Evolutionary conservation across 92 coral and sea anemone species (phyloP).

Genomic region (Heliopora coerulea): DNA sequence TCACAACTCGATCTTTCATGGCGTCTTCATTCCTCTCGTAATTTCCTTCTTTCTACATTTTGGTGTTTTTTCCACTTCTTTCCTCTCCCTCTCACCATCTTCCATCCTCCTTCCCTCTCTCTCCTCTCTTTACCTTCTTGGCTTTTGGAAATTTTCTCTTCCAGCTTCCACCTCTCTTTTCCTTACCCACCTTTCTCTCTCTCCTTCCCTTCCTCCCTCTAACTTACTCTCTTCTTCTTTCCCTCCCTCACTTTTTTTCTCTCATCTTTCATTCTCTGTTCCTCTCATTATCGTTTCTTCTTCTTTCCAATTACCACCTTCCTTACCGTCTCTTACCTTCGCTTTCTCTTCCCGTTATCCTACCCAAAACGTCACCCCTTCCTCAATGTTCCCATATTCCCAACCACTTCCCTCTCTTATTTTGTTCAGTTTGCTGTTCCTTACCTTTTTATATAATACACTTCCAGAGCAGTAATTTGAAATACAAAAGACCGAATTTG

Average conservation of each 20-base stretch:
- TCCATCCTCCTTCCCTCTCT: not conserved
- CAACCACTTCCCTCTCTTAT: not conserved
- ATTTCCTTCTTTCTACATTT: too few species aligned
- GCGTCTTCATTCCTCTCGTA: too few species aligned
- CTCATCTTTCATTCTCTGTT: too few species aligned
- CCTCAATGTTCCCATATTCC: too few species aligned
- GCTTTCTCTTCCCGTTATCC: not conserved
- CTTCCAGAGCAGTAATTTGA: conserved; percentile 79
- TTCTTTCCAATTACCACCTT: too few species aligned
- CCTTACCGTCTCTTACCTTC: too few species aligned
- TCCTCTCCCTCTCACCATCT: not conserved
- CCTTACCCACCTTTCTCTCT: not conserved
- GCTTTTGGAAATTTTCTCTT: too few species aligned
- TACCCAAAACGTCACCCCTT: not conserved
- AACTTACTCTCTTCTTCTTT: not conserved
- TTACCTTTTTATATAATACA: conserved; percentile 86
- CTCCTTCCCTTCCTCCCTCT: not conserved
- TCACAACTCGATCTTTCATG: too few species aligned
- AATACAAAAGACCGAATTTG: conserved; percentile 76
- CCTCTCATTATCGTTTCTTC: too few species aligned
- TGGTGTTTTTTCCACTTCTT: not conserved
- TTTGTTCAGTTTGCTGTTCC: not conserved
- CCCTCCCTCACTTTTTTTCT: not conserved
- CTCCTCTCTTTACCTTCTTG: too few species aligned
- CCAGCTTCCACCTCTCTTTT: not conserved